Percentiles rank a stretch among this genome's conserved stretches.
Evolutionary conservation across 2,888 invertebrate genomes (phyloP).

Genomic region (Melinopterus prodromus): DNA sequence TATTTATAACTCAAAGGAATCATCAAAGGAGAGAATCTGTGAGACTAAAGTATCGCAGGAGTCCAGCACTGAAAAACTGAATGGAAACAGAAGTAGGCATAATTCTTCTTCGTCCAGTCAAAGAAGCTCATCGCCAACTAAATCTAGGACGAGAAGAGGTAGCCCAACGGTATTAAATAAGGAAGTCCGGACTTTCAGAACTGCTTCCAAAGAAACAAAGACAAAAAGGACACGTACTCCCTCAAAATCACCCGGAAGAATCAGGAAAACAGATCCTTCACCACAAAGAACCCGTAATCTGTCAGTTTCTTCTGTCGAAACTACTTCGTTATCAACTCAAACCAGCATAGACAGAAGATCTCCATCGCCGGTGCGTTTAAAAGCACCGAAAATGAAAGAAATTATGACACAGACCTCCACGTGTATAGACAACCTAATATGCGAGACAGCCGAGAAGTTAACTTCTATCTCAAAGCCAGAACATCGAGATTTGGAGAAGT

Average conservation of each 20-base stretch:
- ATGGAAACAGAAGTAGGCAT: conserved; percentile 29
- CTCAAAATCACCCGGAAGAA: conserved; percentile 42
- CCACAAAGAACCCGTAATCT: conserved; percentile 26
- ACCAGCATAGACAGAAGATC: conserved; percentile 39
- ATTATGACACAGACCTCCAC: conserved; percentile 58
- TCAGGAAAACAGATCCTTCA: conserved; percentile 30
- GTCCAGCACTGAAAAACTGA: conserved; percentile 9
- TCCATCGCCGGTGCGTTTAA: conserved; percentile 40
- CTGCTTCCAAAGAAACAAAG: conserved; percentile 18
- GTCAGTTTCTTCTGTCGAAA: conserved; percentile 19
- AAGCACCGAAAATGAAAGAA: conserved; percentile 53
- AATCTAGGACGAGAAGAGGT: conserved; percentile 31
- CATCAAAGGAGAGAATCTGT: conserved; percentile 14
- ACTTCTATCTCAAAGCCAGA: conserved; percentile 36
- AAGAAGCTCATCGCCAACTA: conserved; percentile 29
- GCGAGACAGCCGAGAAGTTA: conserved; percentile 25
- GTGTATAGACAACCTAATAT: conserved; percentile 50
- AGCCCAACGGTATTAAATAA: conserved; percentile 35
- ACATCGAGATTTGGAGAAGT: conserved; percentile 67
- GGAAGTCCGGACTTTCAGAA: conserved; percentile 28
- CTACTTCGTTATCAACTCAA: conserved; percentile 32
- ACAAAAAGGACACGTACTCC: conserved; percentile 38
- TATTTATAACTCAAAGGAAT: background rate
- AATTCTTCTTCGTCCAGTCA: conserved; percentile 35
- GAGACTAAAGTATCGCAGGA: conserved; percentile 12